Evolutionary conservation across 2,797 vertebrate species (phyloP).

Genomic region (Anas acuta): DNA sequence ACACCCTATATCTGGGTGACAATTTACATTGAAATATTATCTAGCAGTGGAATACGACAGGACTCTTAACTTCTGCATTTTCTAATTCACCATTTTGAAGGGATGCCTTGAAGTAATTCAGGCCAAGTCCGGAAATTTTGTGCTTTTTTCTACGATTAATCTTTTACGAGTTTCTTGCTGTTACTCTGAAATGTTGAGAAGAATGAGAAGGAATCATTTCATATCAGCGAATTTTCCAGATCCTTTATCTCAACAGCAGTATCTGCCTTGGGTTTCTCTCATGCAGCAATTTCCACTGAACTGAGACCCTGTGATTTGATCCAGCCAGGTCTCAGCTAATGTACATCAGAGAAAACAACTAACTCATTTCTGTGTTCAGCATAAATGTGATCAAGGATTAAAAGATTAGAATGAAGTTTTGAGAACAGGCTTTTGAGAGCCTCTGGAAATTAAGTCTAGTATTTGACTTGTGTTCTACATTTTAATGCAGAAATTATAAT

Average conservation of each 20-base stretch:
- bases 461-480: not conserved
- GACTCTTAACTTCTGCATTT: not conserved
- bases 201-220: not conserved
- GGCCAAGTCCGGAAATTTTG: not conserved
- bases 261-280: not conserved
- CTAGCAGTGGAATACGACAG: not conserved
- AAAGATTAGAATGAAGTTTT: not conserved
- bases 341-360: not conserved
- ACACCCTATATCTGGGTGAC: not conserved
- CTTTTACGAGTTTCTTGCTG: not conserved
- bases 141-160: not conserved
- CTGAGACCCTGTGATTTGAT: not conserved
- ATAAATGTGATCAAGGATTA: not conserved
- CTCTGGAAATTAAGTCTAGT: not conserved
- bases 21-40: not conserved
- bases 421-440: not conserved
- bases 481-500: not conserved
- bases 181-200: not conserved
- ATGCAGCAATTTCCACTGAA: not conserved
- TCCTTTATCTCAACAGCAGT: not conserved
- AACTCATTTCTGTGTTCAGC: not conserved
- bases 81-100: not conserved
- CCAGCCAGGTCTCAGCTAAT: not conserved
- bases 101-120: not conserved
- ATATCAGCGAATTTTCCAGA: not conserved